Percentiles rank a stretch among this genome's conserved stretches.
phyloP scores from a whole-genome alignment of 53 echinoderm and acorn worm species.

The Patiria pectinifera region DNA sequence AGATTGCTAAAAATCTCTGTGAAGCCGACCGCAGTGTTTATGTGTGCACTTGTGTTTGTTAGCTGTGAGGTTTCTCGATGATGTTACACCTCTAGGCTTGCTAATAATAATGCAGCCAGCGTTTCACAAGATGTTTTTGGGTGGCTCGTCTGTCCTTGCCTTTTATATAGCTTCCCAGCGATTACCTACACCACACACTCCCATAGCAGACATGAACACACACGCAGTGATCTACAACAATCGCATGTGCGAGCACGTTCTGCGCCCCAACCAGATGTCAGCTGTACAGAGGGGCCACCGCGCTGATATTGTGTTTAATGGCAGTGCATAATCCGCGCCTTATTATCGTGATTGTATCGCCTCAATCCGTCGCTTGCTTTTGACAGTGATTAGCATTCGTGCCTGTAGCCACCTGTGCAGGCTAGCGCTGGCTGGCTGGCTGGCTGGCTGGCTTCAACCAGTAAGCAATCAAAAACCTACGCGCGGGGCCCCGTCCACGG shows the following conservation, averaged over 20 bases:
- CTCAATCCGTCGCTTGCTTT: conserved; percentile 72
- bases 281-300: conserved; percentile 35
- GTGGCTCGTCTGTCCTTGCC: conserved; percentile 16
- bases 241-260: conserved; percentile 57
- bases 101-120: conserved; percentile 52
- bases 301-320: conserved; percentile 62
- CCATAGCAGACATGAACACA: neutral
- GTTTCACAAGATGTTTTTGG: conserved; percentile 59
- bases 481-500: neutral
- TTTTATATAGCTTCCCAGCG: conserved; percentile 3
- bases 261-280: conserved; percentile 64
- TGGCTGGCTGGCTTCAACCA: conserved; percentile 1
- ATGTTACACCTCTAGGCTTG: conserved; percentile 32
- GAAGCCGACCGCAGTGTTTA: too few relatives aligned
- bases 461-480: conserved; percentile 55
- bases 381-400: conserved; percentile 72
- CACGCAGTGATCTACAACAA: neutral
- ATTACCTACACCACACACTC: conserved; percentile 1
- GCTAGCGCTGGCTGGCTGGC: conserved; percentile 42
- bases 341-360: conserved; percentile 77
- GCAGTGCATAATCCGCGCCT: conserved; percentile 63
- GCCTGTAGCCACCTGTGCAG: conserved; percentile 76
- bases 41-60: neutral
- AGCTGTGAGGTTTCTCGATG: neutral
- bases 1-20: too few relatives aligned